Evolutionary conservation across 2,888 invertebrate genomes (phyloP), one percentile per base, ranked within the genome.

Genomic region (Hydrotaea cyrtoneurina): DNA sequence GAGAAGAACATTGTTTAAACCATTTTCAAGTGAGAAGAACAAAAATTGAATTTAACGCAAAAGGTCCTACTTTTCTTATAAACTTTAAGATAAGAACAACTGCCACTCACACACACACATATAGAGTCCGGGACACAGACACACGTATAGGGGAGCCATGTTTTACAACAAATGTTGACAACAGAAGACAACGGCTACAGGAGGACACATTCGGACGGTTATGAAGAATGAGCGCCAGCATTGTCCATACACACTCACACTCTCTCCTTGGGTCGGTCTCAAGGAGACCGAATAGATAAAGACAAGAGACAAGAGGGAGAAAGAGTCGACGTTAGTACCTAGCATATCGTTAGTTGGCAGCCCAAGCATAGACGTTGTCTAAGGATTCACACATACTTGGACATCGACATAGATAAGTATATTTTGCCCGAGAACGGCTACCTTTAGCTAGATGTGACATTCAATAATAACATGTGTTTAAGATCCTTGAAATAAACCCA

Each of bases 41-140:
- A 84, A 78, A 80, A 80, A 81, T 78, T 84, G 74, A 78, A 78
- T 78, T 84, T 78, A 50, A 43, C 57, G 53, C 57, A 23, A 57
- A 23, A 57, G 7, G 23, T 21, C 3, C 57, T 23, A 23, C 21
- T 23, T 57, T 53, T 53, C 53, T 53, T 53, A 53, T 19, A 23
- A 21, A 57, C 23, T 57, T 57, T 57, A 57, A 57, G 57, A 57
- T 57, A 57, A 57, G 57, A 13, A 57, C 21, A 21, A 21, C 57
- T 17, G 17, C n/a, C 13, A 53, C 11, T 5, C 19, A 57, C 23
- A 23, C 57, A 21, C 10, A 57, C 8, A 19, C 13, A 19, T 19
- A 53, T 10, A 53, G 11, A n/a, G n/a, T n/a, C n/a, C n/a, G n/a
- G 57, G 10, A 23, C 57, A 57, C 21, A 23, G 15, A 57, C 19